Conservation (phyloP, 2,888 invertebrate species). For the Lasioglossum zephyrum region DNA sequence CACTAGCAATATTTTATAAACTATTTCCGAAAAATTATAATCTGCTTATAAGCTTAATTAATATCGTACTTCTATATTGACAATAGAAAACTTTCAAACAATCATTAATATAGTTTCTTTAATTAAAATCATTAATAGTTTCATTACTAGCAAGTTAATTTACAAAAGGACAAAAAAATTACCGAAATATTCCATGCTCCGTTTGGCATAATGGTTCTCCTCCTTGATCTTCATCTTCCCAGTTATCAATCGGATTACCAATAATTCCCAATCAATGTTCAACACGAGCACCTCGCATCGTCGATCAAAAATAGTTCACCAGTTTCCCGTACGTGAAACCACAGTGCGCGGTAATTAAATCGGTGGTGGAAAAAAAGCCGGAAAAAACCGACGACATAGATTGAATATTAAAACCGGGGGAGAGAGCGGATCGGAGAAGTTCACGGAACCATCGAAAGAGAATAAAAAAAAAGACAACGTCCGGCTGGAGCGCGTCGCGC, state of each 20-base stretch:
- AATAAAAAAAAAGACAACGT: constrained; percentile 34
- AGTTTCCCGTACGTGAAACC: background rate
- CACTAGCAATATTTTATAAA: background rate
- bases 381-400: background rate
- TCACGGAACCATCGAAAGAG: constrained; percentile 10
- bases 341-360: background rate
- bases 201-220: constrained; percentile 78
- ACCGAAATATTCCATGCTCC: constrained; percentile 80
- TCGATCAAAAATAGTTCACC: background rate
- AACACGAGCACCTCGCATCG: constrained; percentile 24
- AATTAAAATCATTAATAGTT: background rate
- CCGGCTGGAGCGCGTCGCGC: constrained; percentile 60
- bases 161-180: constrained; percentile 40
- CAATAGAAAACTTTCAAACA: background rate
- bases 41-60: background rate
- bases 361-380: background rate
- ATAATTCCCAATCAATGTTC: background rate
- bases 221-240: constrained; percentile 79
- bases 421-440: constrained; percentile 14
- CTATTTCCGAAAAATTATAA: background rate
- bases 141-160: background rate
- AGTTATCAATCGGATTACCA: background rate
- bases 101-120: no score
- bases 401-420: background rate
- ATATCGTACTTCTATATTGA: background rate